These are phyloP conservation scores for Erinaceus europaeus DNA, from an alignment of 2,113 vertebrate genomes.

Conservation along the genomic window DNA sequence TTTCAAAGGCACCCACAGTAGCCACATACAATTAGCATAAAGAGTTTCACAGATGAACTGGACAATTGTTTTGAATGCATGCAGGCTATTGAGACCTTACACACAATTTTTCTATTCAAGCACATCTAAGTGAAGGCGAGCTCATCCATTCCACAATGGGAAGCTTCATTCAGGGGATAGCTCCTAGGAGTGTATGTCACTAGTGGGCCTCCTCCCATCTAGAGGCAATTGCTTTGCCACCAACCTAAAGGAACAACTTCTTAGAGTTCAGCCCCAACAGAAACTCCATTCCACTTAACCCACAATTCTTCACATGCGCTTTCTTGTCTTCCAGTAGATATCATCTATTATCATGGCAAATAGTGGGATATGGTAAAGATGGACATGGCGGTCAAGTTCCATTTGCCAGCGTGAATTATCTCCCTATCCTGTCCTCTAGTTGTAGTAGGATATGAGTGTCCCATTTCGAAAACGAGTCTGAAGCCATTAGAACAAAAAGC, in stretches of 20 bases:
- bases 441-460: slow-evolving; percentile 82
- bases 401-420: slow-evolving; percentile 86
- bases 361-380: slow-evolving; percentile 81
- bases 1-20: slow-evolving; percentile 47
- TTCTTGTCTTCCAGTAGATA: slow-evolving; percentile 80
- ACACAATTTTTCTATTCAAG: slow-evolving; percentile 8
- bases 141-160: slow-evolving; percentile 44
- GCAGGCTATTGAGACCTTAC: slow-evolving; percentile 65
- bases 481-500: slow-evolving; percentile 90
- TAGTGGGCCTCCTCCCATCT: slow-evolving; percentile 10
- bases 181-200: background rate
- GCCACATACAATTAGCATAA: background rate
- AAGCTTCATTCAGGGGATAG: background rate
- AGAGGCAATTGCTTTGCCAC: slow-evolving; percentile 55
- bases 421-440: slow-evolving; percentile 80
- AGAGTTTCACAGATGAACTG: slow-evolving; percentile 35
- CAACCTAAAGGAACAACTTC: slow-evolving; percentile 57
- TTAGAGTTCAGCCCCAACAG: slow-evolving; percentile 53
- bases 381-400: slow-evolving; percentile 83
- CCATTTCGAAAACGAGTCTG: slow-evolving; percentile 85
- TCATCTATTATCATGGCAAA: slow-evolving; percentile 79
- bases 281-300: slow-evolving; percentile 57
- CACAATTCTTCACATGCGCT: slow-evolving; percentile 61
- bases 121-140: slow-evolving; percentile 54
- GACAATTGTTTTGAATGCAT: slow-evolving; percentile 75